Evolutionary conservation across 2,113 vertebrate species (phyloP), one percentile per base, ranked within the genome.

Genomic region (Chlorodrepanis virens): DNA sequence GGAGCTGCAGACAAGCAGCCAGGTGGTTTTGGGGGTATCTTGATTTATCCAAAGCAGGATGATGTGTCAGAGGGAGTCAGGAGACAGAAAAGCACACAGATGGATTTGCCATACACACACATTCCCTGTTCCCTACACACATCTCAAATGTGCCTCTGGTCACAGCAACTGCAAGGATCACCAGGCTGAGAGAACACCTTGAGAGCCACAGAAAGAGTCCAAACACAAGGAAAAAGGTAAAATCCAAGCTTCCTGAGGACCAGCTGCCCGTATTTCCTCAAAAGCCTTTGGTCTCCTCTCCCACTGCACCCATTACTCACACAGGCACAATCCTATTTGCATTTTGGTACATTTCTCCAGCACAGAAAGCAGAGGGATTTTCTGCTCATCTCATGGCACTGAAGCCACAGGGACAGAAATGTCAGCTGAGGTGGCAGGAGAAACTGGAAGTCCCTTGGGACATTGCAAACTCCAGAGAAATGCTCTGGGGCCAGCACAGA

Each of bases 281-380:
- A 19, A 86, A 54, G 29, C 18, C 53, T 64, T 35, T 3, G 0
- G 27, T 28, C 31, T 47, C 23, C 8, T 84, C 45, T 86, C 45
- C 24, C 42, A 28, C n/a, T 14, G 37, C 17, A 33, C 10, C 42
- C 40, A 1, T 12, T 7, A 7, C 71, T 74, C 31, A 16, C 44
- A 47, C 44, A 42, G 44, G 14, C 44, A 76, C 0, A 0, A 29
- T 12, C 18, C 5, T 23, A 6, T 44, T 33, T 56, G 21, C 78
- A 31, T 65, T 69, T 56, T 42, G 45, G 31, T 16, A 13, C 0
- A 0, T 47, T 76, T 64, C 27, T 67, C 67, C 19, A 15, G 42
- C 17, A 63, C 2, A 2, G 4, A 27, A 59, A 28, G 8, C 44
- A 50, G 15, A 12, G 44, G 25, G 8, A 5, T 17, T 24, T 75